A percentile compares a stretch with the other conserved stretches of the same genome.
These are phyloP conservation scores for Chalcis sispes DNA, from an alignment of 2,888 invertebrate genomes.

Conservation along the genomic window DNA sequence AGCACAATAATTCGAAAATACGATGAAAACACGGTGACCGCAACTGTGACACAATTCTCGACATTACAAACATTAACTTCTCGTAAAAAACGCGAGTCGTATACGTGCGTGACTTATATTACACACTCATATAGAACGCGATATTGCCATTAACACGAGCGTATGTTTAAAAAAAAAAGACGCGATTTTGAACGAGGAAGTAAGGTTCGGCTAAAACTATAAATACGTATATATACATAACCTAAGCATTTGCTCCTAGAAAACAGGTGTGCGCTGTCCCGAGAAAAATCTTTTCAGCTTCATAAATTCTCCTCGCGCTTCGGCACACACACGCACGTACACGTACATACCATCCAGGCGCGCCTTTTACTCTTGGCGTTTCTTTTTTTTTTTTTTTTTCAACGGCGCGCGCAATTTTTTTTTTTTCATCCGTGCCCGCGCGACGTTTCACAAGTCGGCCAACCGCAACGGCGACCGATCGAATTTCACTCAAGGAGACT, in stretches of 20 bases:
- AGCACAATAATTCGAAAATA: too few species aligned
- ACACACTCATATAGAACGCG: neutral
- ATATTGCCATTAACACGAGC: neutral
- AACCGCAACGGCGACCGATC: conserved; percentile 17
- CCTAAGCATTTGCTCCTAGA: neutral
- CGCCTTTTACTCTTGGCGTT: conserved; percentile 10
- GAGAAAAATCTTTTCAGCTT: conserved; percentile 42
- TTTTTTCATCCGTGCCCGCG: conserved; percentile 38
- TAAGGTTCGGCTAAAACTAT: too few species aligned
- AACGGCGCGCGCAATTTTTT: conserved; percentile 52
- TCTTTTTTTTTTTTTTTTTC: neutral
- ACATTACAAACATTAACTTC: too few species aligned
- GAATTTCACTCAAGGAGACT: conserved; percentile 55
- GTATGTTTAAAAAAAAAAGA: conserved; percentile 29
- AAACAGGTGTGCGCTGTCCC: conserved; percentile 8
- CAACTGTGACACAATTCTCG: too few species aligned
- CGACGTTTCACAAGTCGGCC: conserved; percentile 55
- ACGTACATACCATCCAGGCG: too few species aligned
- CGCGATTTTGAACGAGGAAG: too few species aligned
- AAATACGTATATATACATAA: too few species aligned
- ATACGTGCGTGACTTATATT: neutral
- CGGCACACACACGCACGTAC: neutral
- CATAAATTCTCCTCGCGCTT: conserved; percentile 32
- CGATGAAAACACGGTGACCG: too few species aligned
- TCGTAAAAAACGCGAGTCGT: too few species aligned